These are phyloP conservation scores for Chloropsis cyanopogon DNA, from an alignment of 2,113 vertebrate species.

Conservation along the genomic window DNA sequence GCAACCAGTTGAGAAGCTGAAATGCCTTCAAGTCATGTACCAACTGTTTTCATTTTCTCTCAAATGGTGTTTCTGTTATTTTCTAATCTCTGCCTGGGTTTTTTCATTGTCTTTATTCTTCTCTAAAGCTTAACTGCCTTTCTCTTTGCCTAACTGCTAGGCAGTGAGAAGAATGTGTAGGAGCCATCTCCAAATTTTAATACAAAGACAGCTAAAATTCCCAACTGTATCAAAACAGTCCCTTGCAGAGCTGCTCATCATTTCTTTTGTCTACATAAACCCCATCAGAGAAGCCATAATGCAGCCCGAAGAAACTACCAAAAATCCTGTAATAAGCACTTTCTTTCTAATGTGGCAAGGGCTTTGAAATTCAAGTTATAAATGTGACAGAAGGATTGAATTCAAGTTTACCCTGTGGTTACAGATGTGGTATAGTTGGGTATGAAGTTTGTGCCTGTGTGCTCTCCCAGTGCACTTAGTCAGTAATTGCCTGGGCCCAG, in stretches of 20 bases:
- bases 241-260: not conserved
- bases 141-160: not conserved
- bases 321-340: not conserved
- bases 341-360: not conserved
- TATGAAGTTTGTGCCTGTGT: not conserved
- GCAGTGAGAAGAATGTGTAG: conserved; percentile 3
- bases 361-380: not conserved
- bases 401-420: not conserved
- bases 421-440: not conserved
- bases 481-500: not conserved
- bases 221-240: conserved; percentile 8
- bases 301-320: not conserved
- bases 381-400: not conserved
- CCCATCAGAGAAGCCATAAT: not conserved
- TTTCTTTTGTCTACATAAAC: conserved; percentile 3
- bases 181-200: not conserved
- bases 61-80: conserved; percentile 8
- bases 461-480: not conserved
- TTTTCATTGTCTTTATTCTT: conserved; percentile 16
- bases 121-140: not conserved
- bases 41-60: conserved; percentile 51
- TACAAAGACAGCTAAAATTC: conserved; percentile 10
- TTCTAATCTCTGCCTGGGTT: not conserved
- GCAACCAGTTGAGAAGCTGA: conserved; percentile 35
- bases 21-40: conserved; percentile 45